Evolutionary conservation across 35 echinoderm and acorn worm species (phyloP).

Genomic region (Ophioderma brevispina): DNA sequence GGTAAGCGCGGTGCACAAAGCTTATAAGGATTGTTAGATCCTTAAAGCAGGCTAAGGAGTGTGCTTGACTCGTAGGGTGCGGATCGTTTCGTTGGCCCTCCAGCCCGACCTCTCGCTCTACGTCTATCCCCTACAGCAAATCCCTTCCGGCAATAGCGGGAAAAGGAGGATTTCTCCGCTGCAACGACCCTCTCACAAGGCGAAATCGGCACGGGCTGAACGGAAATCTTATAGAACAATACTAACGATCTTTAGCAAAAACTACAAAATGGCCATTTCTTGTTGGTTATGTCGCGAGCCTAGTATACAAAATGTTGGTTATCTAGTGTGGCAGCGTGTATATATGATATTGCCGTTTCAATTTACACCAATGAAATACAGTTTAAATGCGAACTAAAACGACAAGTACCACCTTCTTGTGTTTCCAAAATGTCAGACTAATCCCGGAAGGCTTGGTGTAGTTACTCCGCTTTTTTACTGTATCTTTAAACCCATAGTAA

Average conservation of each 20-base stretch:
- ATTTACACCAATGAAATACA: background rate
- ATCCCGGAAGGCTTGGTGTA: background rate
- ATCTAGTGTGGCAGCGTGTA: background rate
- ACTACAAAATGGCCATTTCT: background rate
- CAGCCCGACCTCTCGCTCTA: background rate
- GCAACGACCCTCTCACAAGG: background rate
- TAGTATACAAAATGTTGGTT: background rate
- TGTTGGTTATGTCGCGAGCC: background rate
- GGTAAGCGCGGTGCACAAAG: background rate
- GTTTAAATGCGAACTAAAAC: background rate
- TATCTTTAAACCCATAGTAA: background rate
- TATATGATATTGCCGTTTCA: background rate
- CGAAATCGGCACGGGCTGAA: background rate
- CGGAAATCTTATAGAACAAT: conserved; percentile 1
- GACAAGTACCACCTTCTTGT: background rate
- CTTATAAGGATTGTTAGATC: background rate
- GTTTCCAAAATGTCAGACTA: conserved; percentile 1
- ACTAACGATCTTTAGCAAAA: background rate
- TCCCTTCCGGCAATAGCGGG: background rate
- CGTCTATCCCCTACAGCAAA: background rate
- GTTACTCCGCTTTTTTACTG: conserved; percentile 6
- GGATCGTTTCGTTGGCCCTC: background rate
- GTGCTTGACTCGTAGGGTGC: background rate
- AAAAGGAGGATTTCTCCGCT: background rate
- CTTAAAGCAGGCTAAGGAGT: background rate